Evolutionary conservation across 2,797 vertebrate species (phyloP), one percentile per base, ranked within the genome.

Genomic region (Etheostoma perlongum): DNA sequence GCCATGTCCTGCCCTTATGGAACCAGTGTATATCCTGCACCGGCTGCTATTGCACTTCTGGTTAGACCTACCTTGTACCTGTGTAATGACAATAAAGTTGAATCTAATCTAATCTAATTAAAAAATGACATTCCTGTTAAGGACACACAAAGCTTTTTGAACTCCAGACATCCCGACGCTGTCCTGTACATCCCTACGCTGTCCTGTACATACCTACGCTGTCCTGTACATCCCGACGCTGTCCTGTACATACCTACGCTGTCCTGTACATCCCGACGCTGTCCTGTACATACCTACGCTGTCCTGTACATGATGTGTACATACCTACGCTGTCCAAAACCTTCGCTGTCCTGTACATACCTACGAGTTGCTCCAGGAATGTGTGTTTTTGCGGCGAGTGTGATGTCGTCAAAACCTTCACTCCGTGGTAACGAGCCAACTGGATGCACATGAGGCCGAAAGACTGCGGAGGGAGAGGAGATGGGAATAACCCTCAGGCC

Each of bases 391-490:
- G 94, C 0, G 93, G 92, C 7, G 94, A 96, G 82, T 92, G 84
- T 0, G 96, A 96, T 4, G 97, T 97, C 9, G 96, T 93, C 68
- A 99, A 93, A 47, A 99, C 97, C 83, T 95, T 97, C 54, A 97
- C 96, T 44, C 97, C 97, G 75, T 97, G 95, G 46, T 98, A 97
- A 48, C 96, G 96, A 33, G 98, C 97, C 83, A 99, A 55, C 92
- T 99, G 98, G 88, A 99, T 93, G 6, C 96, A 95, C 88, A 99
- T 95, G 27, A 96, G 95, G 44, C 98, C 97, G 0, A 97, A 95
- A 0, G 97, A 91, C 98, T 99, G 92, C 0, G 3, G 9, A 36
- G 8, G 4, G 8, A 70, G 36, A 80, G 21, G 33, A 65, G 11
- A n/a, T 0, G 10, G 27, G 19, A 16, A 18, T 2, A 12, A 2